Evolutionary conservation across 1,140 invertebrate genomes (phyloP).

Genomic region (Sitophilus oryzae): DNA sequence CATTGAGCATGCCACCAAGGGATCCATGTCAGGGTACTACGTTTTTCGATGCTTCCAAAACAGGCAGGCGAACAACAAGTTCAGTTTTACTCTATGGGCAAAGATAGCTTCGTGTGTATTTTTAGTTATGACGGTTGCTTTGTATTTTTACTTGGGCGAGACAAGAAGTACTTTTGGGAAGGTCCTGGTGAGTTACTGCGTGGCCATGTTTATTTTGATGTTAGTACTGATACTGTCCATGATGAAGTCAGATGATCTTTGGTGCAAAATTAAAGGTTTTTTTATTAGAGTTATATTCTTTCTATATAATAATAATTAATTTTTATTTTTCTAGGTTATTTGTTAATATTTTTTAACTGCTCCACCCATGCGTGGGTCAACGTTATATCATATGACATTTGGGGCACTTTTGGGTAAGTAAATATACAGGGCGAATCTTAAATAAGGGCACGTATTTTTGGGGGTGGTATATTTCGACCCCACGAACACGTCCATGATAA

Average conservation of each 20-base stretch:
- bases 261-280: conserved; percentile 27
- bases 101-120: conserved; percentile 40
- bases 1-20: conserved; percentile 27
- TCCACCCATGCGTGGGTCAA: conserved; percentile 81
- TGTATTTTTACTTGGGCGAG: conserved; percentile 40
- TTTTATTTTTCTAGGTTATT: conserved; percentile 23
- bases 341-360: conserved; percentile 19
- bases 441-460: too few species aligned
- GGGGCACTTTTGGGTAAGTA: conserved; percentile 76
- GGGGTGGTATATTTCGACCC: too few species aligned
- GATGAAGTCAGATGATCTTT: not conserved
- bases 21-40: conserved; percentile 12
- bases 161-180: conserved; percentile 41
- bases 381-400: conserved; percentile 85
- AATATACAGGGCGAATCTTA: too few species aligned
- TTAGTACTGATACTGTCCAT: conserved; percentile 21
- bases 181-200: conserved; percentile 42
- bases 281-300: too few species aligned
- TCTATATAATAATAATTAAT: conserved; percentile 9
- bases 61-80: conserved; percentile 12
- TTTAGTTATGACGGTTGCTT: conserved; percentile 37
- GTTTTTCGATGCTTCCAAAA: conserved; percentile 21
- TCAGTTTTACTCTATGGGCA: conserved; percentile 27
- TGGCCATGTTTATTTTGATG: conserved; percentile 35
- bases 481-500: too few species aligned